A percentile compares a stretch with the other conserved stretches of the same genome.
Conservation (phyloP, 2,113 vertebrate genomes). For the Cyprinodon tularosa region DNA sequence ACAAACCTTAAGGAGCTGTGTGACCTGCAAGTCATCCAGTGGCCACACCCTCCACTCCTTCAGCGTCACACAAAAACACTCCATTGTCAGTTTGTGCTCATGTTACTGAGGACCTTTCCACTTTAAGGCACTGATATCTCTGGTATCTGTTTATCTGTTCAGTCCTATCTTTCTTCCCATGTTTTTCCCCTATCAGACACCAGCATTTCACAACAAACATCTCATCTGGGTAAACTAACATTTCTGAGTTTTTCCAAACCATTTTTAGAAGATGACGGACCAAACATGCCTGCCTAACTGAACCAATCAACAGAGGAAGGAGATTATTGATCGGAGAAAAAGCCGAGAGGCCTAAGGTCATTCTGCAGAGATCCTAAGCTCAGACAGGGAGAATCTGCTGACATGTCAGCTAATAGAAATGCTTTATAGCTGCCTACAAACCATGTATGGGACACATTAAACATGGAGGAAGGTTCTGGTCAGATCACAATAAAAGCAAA, state of each 20-base stretch:
- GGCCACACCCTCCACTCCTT: conserved; percentile 25
- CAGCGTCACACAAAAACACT: neutral
- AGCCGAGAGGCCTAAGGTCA: too few relatives aligned
- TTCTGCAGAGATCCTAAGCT: too few relatives aligned
- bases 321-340: too few relatives aligned
- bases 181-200: neutral
- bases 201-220: neutral
- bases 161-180: neutral
- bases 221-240: neutral
- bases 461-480: too few relatives aligned
- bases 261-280: too few relatives aligned
- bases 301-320: too few relatives aligned
- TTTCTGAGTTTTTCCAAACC: neutral
- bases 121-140: neutral
- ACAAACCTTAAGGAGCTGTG: conserved; percentile 55
- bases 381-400: too few relatives aligned
- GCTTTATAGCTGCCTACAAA: too few relatives aligned
- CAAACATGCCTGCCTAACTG: too few relatives aligned
- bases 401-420: too few relatives aligned
- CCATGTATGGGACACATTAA: too few relatives aligned
- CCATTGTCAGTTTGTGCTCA: neutral
- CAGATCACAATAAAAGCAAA: too few relatives aligned
- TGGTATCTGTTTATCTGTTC: neutral
- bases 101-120: neutral
- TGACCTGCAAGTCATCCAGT: conserved; percentile 32